These are phyloP conservation scores for Natrix natrix DNA, from an alignment of 2,797 vertebrate species.

Conservation along the genomic window DNA sequence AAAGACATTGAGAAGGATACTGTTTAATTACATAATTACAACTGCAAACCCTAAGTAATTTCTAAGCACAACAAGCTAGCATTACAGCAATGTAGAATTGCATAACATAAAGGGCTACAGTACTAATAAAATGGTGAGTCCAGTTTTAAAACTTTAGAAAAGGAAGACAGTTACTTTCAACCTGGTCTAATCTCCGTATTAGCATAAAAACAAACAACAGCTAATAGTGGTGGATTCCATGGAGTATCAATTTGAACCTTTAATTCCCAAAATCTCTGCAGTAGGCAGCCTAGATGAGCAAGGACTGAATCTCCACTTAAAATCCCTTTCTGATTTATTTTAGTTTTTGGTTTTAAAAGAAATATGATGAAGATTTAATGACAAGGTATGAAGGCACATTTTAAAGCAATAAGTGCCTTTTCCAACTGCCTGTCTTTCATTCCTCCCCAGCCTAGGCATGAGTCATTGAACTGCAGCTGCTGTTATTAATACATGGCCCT, in stretches of 20 bases:
- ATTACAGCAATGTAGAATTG: background rate
- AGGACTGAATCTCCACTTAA: background rate
- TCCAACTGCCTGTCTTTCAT: conserved; percentile 19
- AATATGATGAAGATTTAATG: background rate
- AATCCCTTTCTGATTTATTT: background rate
- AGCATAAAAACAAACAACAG: background rate
- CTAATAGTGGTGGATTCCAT: background rate
- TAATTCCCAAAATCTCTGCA: background rate
- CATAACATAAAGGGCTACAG: background rate
- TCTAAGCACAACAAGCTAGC: background rate
- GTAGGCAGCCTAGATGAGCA: background rate
- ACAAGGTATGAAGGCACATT: background rate
- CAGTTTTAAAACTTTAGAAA: background rate
- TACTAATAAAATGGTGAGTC: background rate
- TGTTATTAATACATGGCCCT: background rate
- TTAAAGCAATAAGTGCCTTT: conserved; percentile 4
- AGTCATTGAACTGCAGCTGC: conserved; percentile 30
- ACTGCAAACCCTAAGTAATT: background rate
- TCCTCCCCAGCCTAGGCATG: conserved; percentile 28
- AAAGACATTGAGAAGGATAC: background rate
- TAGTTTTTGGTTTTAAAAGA: background rate
- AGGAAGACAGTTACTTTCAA: background rate
- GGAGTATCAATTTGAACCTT: background rate
- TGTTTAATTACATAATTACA: background rate
- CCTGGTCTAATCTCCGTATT: background rate